Evolutionary conservation across 2,797 vertebrate species (phyloP).

Genomic region (Microchirus variegatus): DNA sequence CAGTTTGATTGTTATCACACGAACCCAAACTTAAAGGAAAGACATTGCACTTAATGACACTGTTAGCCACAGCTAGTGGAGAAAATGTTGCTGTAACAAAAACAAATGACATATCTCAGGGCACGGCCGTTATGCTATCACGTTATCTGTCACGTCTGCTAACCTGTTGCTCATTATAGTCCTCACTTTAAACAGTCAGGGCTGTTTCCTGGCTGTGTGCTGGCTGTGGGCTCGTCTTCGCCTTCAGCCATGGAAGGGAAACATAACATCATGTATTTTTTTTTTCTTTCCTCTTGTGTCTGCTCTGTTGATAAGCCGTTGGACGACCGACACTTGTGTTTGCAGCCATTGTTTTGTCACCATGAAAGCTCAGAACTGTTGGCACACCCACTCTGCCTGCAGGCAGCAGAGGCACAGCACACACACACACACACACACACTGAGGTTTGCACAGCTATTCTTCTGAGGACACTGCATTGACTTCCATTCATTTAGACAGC

Average conservation of each 20-base stretch:
- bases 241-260: background rate
- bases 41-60: too few relatives aligned
- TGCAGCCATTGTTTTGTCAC: constrained; percentile 1
- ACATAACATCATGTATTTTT: too few relatives aligned
- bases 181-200: background rate
- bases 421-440: background rate
- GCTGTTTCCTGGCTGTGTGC: background rate
- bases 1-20: too few relatives aligned
- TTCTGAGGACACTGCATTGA: background rate
- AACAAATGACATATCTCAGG: too few relatives aligned
- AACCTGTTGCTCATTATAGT: background rate
- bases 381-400: background rate
- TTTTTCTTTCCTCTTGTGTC: background rate
- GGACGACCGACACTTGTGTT: background rate
- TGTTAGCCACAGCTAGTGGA: too few relatives aligned
- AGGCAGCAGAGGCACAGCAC: background rate
- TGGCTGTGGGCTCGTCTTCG: background rate
- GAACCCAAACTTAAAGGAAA: too few relatives aligned
- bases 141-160: background rate
- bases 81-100: too few relatives aligned
- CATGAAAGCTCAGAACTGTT: background rate
- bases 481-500: background rate
- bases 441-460: background rate
- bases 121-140: background rate
- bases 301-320: background rate